Base-by-base conservation (phyloP, 1,140 invertebrate species). In the Trichomalopsis sarcophagae region DNA sequence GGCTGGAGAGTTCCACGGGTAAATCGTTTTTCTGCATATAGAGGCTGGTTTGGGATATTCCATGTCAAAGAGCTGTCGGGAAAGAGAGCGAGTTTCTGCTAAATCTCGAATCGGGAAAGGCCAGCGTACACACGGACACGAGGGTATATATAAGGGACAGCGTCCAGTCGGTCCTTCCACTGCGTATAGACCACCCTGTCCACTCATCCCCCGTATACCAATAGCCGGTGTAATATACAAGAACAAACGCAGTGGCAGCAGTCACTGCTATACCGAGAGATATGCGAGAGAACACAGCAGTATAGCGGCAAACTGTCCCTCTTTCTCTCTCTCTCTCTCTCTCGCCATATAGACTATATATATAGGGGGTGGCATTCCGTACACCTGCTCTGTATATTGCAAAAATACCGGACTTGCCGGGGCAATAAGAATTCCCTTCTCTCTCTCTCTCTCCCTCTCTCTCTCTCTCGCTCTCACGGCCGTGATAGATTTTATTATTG, bases 301-400 rank as follows among this genome's bases (percentile, higher is more conserved):
- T 55, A 50, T 33, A n/a, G 55, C 17, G 55, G 21, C 55, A 62
- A 62, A 62, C 4, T 62, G 55, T 62, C 55, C 17, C 55, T 62
- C 47, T 50, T 2, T 17, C 47, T 62, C 21, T 62, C 55, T 62
- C 50, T 55, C 50, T 17, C 50, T 10, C n/a, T n/a, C 11, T 47
- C 44, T 47, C 14, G 50, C 4, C 50, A 17, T 17, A 36, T 44
- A 44, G 0, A 62, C 33, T 62, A 62, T 5, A n/a, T 5, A n/a
- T 21, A 62, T 21, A 62, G 55, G 55, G 6, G 6, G 74, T 83
- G 86, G 91, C 91, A 92, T 92, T 93, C 86, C 90, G 91, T 90
- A 91, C 92, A 93, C 91, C 92, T 92, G 92, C 89, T 91, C 90
- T 90, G 90, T 92, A 92, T 92, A 92, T 93, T 93, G 91, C 91